Evolutionary conservation across 2,888 invertebrate species (phyloP), one percentile per base, ranked within the genome.

Genomic region (Meteorus cinctellus): DNA sequence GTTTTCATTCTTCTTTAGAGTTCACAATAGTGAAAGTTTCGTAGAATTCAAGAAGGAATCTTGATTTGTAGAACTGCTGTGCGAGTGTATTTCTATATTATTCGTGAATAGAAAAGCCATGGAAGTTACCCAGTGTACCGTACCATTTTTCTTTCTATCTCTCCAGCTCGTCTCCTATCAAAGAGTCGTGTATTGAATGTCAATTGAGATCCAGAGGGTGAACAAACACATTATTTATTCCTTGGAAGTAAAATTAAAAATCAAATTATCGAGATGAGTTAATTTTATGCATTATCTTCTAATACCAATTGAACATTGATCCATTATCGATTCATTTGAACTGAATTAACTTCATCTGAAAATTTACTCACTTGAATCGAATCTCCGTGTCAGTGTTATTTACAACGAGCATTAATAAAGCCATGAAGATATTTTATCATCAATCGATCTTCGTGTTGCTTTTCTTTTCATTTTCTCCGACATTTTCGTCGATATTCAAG

Each of bases 371-470:
- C 31, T 29, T 34, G 12, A 63, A 14, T 34, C 4, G 16, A 16
- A 14, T 1, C 16, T 31, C 4, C 29, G 29, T 63, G 62, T 62
- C 8, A 29, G 12, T 12, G 27, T 29, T 65, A 41, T 65, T 41
- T 24, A 41, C 41, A 12, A 16, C 29, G 31, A 1, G n/a, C 27
- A 27, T 19, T 24, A 60, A 29, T n/a, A 19, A 27, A 5, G 12
- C 27, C 14, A 24, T 24, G 29, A 19, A 34, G 6, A 34, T 12
- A 34, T 65, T 10, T 36, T n/a, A 36, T 12, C 41, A 10, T 65
- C 65, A 65, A 65, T 65, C 41, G 24, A 36, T 65, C 41, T 65
- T 41, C 24, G n/a, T n/a, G 19, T 65, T 2, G n/a, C 10, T 34
- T 36, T 34, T 41, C 36, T 65, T 36, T 41, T n/a, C 62, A 16